Percentiles rank a stretch among this genome's conserved stretches.
These are phyloP conservation scores for Caenorhabditis uteleia DNA, from an alignment of 2,888 invertebrate genomes.

Conservation along the genomic window DNA sequence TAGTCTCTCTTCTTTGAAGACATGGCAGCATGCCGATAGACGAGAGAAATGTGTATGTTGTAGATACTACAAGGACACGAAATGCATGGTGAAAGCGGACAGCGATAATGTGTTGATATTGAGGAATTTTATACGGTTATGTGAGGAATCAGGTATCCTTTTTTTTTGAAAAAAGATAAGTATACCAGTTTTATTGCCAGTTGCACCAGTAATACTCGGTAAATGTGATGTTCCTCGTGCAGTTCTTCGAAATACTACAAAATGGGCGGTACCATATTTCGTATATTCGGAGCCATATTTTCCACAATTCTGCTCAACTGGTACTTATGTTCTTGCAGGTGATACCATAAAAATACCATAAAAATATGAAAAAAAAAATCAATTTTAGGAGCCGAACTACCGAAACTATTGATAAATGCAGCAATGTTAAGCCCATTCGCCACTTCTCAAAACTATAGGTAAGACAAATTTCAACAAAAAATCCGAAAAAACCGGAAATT, in stretches of 20 bases:
- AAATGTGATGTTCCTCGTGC: constrained; percentile 40
- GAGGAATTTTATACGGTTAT: constrained; percentile 39
- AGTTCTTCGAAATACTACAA: constrained; percentile 37
- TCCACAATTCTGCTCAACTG: constrained; percentile 47
- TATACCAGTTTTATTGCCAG: no score
- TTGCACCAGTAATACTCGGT: constrained; percentile 41
- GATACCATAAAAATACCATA: neutral
- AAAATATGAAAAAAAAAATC: no score
- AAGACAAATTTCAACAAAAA: no score
- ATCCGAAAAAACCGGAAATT: no score
- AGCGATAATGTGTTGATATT: constrained; percentile 47
- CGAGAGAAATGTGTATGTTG: neutral
- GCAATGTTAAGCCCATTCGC: constrained; percentile 34
- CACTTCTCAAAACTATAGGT: constrained; percentile 41
- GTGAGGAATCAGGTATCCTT: constrained; percentile 43
- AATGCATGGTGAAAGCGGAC: constrained; percentile 49
- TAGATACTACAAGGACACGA: constrained; percentile 29
- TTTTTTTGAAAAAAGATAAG: no score
- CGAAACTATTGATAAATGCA: constrained; percentile 23
- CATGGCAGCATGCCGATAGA: no score
- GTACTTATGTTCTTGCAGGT: constrained; percentile 44
- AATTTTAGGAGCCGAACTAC: constrained; percentile 23
- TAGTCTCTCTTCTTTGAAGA: neutral
- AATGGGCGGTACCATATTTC: constrained; percentile 45
- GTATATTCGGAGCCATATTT: constrained; percentile 30